Conservation (phyloP, 2,113 vertebrate genomes). For the Struthidea cinerea region DNA sequence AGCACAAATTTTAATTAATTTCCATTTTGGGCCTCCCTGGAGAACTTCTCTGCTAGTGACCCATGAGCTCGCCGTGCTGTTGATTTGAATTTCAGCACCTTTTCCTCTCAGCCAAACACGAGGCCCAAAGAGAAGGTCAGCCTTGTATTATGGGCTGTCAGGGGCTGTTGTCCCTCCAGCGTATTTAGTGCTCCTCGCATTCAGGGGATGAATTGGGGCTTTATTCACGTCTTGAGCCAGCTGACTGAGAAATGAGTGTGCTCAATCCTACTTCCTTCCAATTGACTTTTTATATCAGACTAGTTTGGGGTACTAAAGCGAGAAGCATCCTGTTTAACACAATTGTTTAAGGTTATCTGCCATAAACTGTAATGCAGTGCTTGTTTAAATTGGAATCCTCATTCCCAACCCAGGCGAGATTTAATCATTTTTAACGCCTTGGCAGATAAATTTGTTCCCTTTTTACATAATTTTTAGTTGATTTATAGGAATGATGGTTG, state of each 20-base stretch:
- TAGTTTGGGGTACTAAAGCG: conserved; percentile 68
- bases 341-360: conserved; percentile 77
- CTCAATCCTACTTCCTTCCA: conserved; percentile 62
- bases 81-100: conserved; percentile 82
- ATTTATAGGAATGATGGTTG: conserved; percentile 77
- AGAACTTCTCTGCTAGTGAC: conserved; percentile 80
- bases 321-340: conserved; percentile 63
- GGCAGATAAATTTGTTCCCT: conserved; percentile 72
- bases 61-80: conserved; percentile 73
- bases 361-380: conserved; percentile 64
- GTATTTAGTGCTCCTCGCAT: conserved; percentile 60
- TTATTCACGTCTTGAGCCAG: conserved; percentile 68
- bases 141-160: conserved; percentile 75
- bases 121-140: conserved; percentile 76
- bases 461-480: conserved; percentile 78
- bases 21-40: conserved; percentile 86
- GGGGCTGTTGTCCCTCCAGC: conserved; percentile 74
- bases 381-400: conserved; percentile 72
- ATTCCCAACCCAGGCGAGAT: conserved; percentile 58
- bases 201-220: conserved; percentile 47
- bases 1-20: conserved; percentile 93
- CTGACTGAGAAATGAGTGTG: conserved; percentile 60
- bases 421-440: conserved; percentile 78
- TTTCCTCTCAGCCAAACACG: conserved; percentile 74
- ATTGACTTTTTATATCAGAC: conserved; percentile 70